phyloP scores from a whole-genome alignment of 2,113 vertebrate species.

The Phainopepla nitens region DNA sequence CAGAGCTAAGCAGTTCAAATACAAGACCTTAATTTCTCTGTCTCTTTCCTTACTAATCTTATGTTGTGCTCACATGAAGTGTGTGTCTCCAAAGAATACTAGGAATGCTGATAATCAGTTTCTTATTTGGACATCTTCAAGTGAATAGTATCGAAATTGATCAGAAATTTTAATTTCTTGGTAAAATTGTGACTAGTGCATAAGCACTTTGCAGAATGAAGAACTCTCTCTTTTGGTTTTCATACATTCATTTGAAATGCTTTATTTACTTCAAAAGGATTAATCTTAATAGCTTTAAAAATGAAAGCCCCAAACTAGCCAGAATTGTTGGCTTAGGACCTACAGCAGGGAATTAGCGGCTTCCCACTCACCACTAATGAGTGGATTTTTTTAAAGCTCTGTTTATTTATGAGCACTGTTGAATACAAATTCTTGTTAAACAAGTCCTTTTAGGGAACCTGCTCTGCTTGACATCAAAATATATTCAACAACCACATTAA shows the following conservation, averaged over 20 bases:
- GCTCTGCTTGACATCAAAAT: not conserved
- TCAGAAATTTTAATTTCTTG: not conserved
- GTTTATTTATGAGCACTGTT: slow-evolving; percentile 40
- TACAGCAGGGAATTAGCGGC: slow-evolving; percentile 47
- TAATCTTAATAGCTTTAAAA: slow-evolving; percentile 60
- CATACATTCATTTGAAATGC: slow-evolving; percentile 21
- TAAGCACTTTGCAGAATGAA: not conserved
- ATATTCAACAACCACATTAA: not conserved
- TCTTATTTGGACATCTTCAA: not conserved
- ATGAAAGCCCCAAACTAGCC: slow-evolving; percentile 49
- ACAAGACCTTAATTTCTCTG: not conserved
- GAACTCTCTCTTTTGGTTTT: not conserved
- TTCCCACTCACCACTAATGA: slow-evolving; percentile 59
- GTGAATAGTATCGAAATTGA: not conserved
- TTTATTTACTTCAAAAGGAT: slow-evolving; percentile 51
- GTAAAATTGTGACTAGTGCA: not conserved
- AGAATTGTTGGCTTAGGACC: slow-evolving; percentile 50
- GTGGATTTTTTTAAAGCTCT: slow-evolving; percentile 38
- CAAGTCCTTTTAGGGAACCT: slow-evolving; percentile 21
- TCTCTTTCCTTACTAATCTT: not conserved
- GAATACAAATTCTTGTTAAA: slow-evolving; percentile 48
- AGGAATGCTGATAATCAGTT: not conserved
- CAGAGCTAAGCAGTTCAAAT: not conserved
- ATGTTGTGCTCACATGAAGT: not conserved
- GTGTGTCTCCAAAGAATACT: not conserved